Base-by-base conservation (phyloP, 2,888 invertebrate genomes). In the Andrena praecox region DNA sequence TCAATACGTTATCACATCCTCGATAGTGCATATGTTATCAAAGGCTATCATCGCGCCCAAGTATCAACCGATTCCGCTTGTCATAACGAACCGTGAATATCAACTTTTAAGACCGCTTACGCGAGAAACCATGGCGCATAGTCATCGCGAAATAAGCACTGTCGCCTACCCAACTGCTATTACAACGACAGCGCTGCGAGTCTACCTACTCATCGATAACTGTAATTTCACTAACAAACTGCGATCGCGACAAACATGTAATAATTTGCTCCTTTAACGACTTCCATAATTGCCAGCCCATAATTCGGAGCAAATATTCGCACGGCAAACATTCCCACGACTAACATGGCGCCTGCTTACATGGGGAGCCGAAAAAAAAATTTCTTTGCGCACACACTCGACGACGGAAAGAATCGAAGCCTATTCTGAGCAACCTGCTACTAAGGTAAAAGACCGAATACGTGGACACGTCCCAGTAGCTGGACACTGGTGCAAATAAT, bases 11-110 rank as follows among this genome's bases (percentile, higher is more conserved):
- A 70, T 62, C 60, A n/a, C 27, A 33, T 16, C 6, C 35, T 6
- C n/a, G 79, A 68, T 79, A 64, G 68, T 59, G 35, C 63, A 63
- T 63, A 59, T 12, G 68, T 79, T 73, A 73, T 68, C 66, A 52
- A 77, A 54, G 52, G 52, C 10, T 68, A 72, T 72, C 33, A 67
- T 67, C 33, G 33, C 27, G 31, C 24, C 29, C 42, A 54, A 67
- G 42, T 52, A 62, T 33, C 27, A 67, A 56, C 33, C 48, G 69
- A 79, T 79, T 76, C 63, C 48, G 35, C 27, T 31, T 66, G 42
- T 70, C 56, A 60, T 20, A 42, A 31, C 29, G 31, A 50, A 12
- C 16, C 29, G 12, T 42, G 64, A 31, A 29, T 63, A 79, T 69
- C 42, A 31, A 33, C 10, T 66, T 66, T 50, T 29, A 12, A 67